A percentile compares a stretch with the other conserved stretches of the same genome.
phyloP scores from a whole-genome alignment of 2,888 invertebrate species.

The Scaptomyza flava region DNA sequence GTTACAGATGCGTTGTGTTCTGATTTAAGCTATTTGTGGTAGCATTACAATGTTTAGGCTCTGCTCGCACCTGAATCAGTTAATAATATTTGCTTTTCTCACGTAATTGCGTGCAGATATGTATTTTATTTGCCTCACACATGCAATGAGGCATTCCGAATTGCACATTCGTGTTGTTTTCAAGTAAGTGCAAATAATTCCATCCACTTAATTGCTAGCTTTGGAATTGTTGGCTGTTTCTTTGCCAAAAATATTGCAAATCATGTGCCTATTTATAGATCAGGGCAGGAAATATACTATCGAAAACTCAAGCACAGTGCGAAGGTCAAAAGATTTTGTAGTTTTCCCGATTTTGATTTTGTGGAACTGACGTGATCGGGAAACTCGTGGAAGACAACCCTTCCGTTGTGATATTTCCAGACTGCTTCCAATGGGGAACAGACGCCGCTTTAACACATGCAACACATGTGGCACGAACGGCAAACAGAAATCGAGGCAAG shows the following conservation, averaged over 20 bases:
- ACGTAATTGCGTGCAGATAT: conserved; percentile 41
- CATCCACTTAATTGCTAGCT: conserved; percentile 1
- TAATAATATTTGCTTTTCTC: conserved; percentile 47
- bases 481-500: conserved; percentile 36
- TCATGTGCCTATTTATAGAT: conserved; percentile 40
- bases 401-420: conserved; percentile 25
- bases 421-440: conserved; percentile 24
- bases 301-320: conserved; percentile 22
- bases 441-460: conserved; percentile 60
- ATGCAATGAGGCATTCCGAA: conserved; percentile 46
- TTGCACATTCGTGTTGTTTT: conserved; percentile 26
- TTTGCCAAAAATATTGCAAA: conserved; percentile 40
- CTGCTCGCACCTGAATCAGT: conserved; percentile 24
- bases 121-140: conserved; percentile 7
- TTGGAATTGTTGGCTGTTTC: neutral
- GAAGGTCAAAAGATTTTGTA: conserved; percentile 56
- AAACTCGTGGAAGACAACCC: conserved; percentile 39
- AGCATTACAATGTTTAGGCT: conserved; percentile 21
- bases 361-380: conserved; percentile 31
- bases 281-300: conserved; percentile 48
- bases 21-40: conserved; percentile 50
- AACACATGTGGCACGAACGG: conserved; percentile 69
- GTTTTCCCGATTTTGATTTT: neutral
- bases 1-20: conserved; percentile 29
- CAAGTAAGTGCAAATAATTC: conserved; percentile 12